Percentiles rank a stretch among this genome's conserved stretches.
Evolutionary conservation across 2,888 invertebrate genomes (phyloP).

Genomic region (Rhabditophanes sp.): DNA sequence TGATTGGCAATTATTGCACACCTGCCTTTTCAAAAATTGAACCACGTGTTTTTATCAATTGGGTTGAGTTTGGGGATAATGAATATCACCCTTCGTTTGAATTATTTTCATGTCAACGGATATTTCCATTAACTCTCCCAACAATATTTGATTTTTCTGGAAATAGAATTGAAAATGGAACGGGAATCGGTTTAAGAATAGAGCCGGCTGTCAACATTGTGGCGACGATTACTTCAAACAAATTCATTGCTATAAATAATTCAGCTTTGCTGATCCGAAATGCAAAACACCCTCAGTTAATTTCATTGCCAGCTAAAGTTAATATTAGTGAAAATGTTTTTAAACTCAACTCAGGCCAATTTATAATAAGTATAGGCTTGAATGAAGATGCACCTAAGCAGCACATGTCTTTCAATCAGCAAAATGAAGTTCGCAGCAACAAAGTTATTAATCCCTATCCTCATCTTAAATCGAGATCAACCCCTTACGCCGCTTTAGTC

Average conservation of each 20-base stretch:
- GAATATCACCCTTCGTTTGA: constrained; percentile 42
- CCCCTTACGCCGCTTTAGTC: constrained; percentile 79
- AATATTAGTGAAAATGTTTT: constrained; percentile 62
- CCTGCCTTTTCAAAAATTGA: constrained; percentile 14
- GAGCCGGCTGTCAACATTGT: constrained; percentile 40
- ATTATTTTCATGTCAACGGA: constrained; percentile 35
- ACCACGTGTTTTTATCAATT: constrained; percentile 28
- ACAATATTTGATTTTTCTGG: constrained; percentile 10
- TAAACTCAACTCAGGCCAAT: constrained; percentile 55
- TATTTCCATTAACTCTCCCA: no score
- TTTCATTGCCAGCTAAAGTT: constrained; percentile 21
- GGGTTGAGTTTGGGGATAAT: constrained; percentile 39
- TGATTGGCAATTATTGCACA: constrained; percentile 75
- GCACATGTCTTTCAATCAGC: constrained; percentile 33
- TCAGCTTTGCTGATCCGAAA: constrained; percentile 37
- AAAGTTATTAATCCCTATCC: constrained; percentile 68
- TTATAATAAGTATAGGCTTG: constrained; percentile 36
- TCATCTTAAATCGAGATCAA: constrained; percentile 67
- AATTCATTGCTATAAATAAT: constrained; percentile 37
- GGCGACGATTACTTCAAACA: constrained; percentile 29
- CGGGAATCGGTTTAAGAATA: constrained; percentile 32
- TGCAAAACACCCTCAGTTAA: constrained; percentile 27
- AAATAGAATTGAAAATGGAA: constrained; percentile 12
- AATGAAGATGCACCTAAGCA: constrained; percentile 49
- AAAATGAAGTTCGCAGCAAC: constrained; percentile 55